Percentiles rank a stretch among this genome's conserved stretches.
Evolutionary conservation across 2,797 vertebrate species (phyloP).

Genomic region (Hemibagrus guttatus): DNA sequence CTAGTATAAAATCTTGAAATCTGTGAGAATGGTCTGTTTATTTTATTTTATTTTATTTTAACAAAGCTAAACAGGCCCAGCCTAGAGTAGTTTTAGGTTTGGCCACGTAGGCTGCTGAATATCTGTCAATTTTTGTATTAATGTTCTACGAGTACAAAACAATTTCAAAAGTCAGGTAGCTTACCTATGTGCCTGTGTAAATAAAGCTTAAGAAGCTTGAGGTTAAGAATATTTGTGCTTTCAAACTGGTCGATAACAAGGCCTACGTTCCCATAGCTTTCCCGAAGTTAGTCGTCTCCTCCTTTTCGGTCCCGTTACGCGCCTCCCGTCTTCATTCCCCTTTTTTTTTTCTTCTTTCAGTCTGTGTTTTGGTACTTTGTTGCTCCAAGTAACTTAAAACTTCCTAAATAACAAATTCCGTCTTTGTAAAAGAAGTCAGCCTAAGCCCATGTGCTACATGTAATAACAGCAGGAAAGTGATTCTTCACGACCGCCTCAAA

Average conservation of each 20-base stretch:
- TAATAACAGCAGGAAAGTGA: neutral
- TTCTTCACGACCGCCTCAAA: constrained; percentile 29
- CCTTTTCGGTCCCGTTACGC: constrained; percentile 44
- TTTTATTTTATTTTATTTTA: neutral
- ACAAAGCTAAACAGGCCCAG: neutral
- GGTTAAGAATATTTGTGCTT: constrained; percentile 2
- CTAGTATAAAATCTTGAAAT: neutral
- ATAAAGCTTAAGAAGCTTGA: neutral
- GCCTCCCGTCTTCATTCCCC: constrained; percentile 47
- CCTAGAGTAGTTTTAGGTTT: neutral
- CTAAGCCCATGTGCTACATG: neutral
- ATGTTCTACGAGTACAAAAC: neutral
- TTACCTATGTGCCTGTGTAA: constrained; percentile 18
- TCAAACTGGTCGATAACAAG: constrained; percentile 6
- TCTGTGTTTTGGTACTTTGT: neutral
- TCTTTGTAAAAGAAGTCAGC: neutral
- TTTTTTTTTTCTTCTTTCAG: constrained; percentile 45
- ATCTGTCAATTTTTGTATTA: neutral
- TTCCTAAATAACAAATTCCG: neutral
- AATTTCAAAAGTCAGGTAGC: neutral
- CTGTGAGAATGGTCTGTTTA: neutral
- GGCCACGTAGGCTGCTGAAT: constrained; percentile 34
- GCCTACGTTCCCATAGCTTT: constrained; percentile 47
- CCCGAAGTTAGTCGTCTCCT: constrained; percentile 32
- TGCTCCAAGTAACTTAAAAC: neutral